Conservation (phyloP, 2,888 invertebrate genomes). For the Blera fallax region DNA sequence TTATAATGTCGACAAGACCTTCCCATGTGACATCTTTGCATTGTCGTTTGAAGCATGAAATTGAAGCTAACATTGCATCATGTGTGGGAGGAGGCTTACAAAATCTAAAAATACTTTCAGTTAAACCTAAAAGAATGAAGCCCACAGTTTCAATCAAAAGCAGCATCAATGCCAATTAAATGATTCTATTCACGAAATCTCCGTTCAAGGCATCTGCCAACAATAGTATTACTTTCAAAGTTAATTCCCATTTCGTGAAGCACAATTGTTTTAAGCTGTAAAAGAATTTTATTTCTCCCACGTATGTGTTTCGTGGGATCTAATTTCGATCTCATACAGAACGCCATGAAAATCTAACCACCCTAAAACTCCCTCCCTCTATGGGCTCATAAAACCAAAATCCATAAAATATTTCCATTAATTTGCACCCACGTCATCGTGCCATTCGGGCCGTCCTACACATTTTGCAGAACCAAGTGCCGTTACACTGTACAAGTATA, state of each 20-base stretch:
- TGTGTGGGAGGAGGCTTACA: background rate
- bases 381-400: constrained; percentile 48
- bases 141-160: background rate
- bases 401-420: constrained; percentile 65
- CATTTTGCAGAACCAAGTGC: background rate
- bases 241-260: background rate
- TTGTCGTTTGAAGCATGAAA: background rate
- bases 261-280: constrained; percentile 3
- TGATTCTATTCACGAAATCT: background rate
- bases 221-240: background rate
- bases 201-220: background rate
- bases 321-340: background rate
- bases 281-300: constrained; percentile 26
- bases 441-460: constrained; percentile 20
- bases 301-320: background rate
- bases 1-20: too few relatives aligned
- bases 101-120: background rate
- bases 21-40: too few relatives aligned
- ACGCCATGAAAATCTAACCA: too few relatives aligned
- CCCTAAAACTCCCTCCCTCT: background rate
- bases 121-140: background rate
- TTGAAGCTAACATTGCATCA: background rate
- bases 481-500: constrained; percentile 9
- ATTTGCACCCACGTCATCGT: constrained; percentile 63
- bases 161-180: background rate